Evolutionary conservation across 2,888 invertebrate species (phyloP).

Genomic region (Euphydryas editha): DNA sequence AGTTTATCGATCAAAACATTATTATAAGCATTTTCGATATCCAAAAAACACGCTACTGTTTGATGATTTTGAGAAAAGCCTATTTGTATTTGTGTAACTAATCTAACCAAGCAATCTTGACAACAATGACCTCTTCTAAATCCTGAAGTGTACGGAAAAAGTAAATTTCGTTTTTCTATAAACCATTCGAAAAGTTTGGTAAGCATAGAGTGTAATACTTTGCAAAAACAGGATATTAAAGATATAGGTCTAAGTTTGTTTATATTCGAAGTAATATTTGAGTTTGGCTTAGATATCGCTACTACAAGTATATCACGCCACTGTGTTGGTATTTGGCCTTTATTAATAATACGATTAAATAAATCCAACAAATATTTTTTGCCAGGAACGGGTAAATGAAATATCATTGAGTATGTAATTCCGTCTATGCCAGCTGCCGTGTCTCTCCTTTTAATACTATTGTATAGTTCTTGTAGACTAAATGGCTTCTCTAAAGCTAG

Average conservation of each 20-base stretch:
- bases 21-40: too few relatives aligned
- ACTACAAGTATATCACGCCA: conserved; percentile 26
- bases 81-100: not conserved
- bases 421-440: conserved; percentile 14
- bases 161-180: not conserved
- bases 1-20: not conserved
- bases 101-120: not conserved
- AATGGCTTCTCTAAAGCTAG: conserved; percentile 1
- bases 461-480: conserved; percentile 11
- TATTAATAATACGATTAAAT: conserved; percentile 18
- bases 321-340: conserved; percentile 23
- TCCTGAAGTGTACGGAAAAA: not conserved
- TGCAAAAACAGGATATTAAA: conserved; percentile 17
- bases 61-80: not conserved
- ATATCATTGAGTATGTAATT: conserved; percentile 25
- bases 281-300: not conserved
- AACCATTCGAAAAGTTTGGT: not conserved
- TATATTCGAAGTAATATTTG: not conserved
- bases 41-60: not conserved
- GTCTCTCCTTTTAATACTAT: conserved; percentile 13
- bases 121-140: not conserved
- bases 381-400: conserved; percentile 6
- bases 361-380: conserved; percentile 8
- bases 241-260: conserved; percentile 6
- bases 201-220: conserved; percentile 1